Conservation (phyloP, 2,888 invertebrate species). For the Campoplex nolae region DNA sequence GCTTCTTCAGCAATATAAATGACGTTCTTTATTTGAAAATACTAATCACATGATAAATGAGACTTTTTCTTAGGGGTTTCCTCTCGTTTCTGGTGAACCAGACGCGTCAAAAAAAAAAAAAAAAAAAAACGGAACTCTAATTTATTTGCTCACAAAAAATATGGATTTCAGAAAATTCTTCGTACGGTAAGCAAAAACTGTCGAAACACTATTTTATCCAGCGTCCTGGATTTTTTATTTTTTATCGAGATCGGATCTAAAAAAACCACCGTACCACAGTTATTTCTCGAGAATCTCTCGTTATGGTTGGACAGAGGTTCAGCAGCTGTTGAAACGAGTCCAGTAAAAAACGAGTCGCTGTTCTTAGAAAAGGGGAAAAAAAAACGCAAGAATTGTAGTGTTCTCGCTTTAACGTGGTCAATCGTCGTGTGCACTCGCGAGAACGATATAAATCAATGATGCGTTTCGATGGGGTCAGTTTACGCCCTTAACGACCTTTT, state of each 20-base stretch:
- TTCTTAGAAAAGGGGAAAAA: neutral
- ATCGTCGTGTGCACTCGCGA: neutral
- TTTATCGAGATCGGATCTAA: neutral
- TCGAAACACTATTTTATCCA: neutral
- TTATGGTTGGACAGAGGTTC: conserved; percentile 3
- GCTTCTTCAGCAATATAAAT: neutral
- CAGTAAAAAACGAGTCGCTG: neutral
- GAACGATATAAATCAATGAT: neutral
- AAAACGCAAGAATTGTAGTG: neutral
- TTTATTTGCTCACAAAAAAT: neutral
- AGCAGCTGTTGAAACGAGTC: neutral
- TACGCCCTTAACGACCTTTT: neutral
- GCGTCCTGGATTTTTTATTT: neutral
- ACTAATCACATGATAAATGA: neutral
- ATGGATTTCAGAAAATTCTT: neutral
- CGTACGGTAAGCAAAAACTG: conserved; percentile 29
- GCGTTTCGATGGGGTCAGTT: neutral
- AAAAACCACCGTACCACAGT: conserved; percentile 41
- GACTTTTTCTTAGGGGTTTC: neutral
- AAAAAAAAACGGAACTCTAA: neutral
- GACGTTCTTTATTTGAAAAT: neutral
- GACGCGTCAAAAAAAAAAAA: neutral
- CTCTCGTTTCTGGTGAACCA: neutral
- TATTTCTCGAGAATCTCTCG: neutral
- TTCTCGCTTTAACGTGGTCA: neutral